Evolutionary conservation across 2,797 vertebrate genomes (phyloP), one percentile per base, ranked within the genome.

Genomic region (Eleutherodactylus coqui): DNA sequence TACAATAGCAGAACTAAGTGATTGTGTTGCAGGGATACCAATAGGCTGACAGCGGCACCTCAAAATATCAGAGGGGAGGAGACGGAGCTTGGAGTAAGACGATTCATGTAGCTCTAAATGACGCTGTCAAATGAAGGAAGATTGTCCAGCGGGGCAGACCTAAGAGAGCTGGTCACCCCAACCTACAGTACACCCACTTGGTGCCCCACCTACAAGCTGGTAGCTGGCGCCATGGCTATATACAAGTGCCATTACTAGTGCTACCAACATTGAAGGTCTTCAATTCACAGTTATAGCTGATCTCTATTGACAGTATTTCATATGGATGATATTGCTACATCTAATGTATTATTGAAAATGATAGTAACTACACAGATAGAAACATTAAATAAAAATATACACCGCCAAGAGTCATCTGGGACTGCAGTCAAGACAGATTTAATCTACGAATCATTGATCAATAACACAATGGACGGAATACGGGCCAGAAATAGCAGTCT

Each of bases 281-380:
- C 70, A 14, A n/a, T 41, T 43, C 21, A 45, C 17, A n/a, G 21
- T 19, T 21, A 72, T 43, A 43, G n/a, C 0, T 27, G 14, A 73
- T 45, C 41, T 0, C 41, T 73, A 45, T 45, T 73, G 27, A 7
- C 41, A 16, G n/a, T 45, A 17, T 17, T 13, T 34, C 14, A 16
- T 72, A 72, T n/a, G 69, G 69, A 38, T 2, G 14, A 51, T 34
- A 51, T 29, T 55, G 34, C 19, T 47, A 29, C 10, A 36, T 41
- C 29, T 75, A 45, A 73, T 86, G 14, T 14, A 86, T 86, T 64
- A 86, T 69, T 82, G 34, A 86, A n/a, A 16, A 17, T 32, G 5
- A n/a, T 27, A 53, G 55, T 86, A 86, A 86, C 49, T 85, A 60
- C 9, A 60, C 27, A 19, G n/a, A 27, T 0, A 36, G 32, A 64